These are phyloP conservation scores for Himalopsyche japonica DNA, from an alignment of 2,888 invertebrate genomes.

Conservation along the genomic window DNA sequence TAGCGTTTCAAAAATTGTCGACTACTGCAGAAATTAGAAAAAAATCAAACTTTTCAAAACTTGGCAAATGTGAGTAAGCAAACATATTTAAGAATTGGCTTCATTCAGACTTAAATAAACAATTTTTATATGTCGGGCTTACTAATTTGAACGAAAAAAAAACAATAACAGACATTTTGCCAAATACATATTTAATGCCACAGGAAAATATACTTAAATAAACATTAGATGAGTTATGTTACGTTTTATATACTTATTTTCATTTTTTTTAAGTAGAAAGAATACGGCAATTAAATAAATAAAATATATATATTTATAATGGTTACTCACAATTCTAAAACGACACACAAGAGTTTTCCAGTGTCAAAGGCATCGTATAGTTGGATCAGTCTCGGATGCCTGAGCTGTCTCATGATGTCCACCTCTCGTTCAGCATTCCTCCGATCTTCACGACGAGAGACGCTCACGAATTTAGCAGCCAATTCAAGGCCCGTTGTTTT, in stretches of 20 bases:
- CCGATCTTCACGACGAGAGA: conserved; percentile 82
- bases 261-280: neutral
- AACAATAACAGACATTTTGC: too few relatives aligned
- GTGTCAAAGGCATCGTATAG: conserved; percentile 97
- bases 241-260: too few relatives aligned
- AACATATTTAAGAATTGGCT: neutral
- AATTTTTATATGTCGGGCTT: neutral
- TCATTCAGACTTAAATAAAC: neutral
- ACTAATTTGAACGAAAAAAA: too few relatives aligned
- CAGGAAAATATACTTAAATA: too few relatives aligned
- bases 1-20: neutral
- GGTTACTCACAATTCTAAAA: conserved; percentile 91
- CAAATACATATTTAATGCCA: too few relatives aligned
- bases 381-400: conserved; percentile 95
- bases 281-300: neutral
- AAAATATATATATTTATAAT: neutral
- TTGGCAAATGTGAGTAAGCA: neutral
- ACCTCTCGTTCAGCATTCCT: conserved; percentile 94
- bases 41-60: neutral
- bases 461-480: conserved; percentile 92
- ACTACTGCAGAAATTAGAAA: neutral
- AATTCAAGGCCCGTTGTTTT: conserved; percentile 77
- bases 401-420: conserved; percentile 92
- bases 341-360: conserved; percentile 92
- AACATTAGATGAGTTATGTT: too few relatives aligned